Evolutionary conservation across 2,113 vertebrate species (phyloP).

Genomic region (Eudyptes chrysolophus): DNA sequence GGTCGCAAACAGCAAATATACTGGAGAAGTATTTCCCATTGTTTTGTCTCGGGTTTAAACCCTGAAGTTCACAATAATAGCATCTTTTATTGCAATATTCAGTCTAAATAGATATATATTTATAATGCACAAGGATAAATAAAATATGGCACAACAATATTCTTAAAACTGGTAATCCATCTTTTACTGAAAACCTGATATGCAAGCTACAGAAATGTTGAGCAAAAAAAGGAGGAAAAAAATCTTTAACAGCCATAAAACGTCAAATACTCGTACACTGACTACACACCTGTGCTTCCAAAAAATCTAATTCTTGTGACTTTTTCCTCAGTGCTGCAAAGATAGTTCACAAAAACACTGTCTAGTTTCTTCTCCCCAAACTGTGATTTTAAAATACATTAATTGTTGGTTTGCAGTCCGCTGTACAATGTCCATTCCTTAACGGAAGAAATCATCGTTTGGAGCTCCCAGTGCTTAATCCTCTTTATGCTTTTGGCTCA

Average conservation of each 20-base stretch:
- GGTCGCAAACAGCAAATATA: not conserved
- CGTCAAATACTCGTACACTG: not conserved
- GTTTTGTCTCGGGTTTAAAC: not conserved
- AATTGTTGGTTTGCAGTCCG: not conserved
- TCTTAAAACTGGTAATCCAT: not conserved
- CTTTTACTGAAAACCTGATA: not conserved
- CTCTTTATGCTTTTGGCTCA: not conserved
- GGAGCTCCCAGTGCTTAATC: not conserved
- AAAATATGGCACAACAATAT: not conserved
- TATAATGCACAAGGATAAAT: not conserved
- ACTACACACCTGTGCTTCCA: not conserved
- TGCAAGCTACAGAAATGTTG: not conserved
- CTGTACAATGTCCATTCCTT: not conserved
- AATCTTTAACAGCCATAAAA: not conserved
- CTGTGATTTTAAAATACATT: fast-evolving
- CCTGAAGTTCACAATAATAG: conserved; percentile 46
- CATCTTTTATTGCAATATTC: not conserved
- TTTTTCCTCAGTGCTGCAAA: not conserved
- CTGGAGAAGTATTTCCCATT: not conserved
- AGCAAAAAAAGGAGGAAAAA: not conserved
- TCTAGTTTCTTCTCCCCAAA: not conserved
- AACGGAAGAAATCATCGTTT: fast-evolving
- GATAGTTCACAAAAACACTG: conserved; percentile 41
- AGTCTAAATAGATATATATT: not conserved
- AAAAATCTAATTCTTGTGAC: not conserved